Evolutionary conservation across 2,888 invertebrate genomes (phyloP), one percentile per base, ranked within the genome.

Genomic region (Cryptocephalus primarius): DNA sequence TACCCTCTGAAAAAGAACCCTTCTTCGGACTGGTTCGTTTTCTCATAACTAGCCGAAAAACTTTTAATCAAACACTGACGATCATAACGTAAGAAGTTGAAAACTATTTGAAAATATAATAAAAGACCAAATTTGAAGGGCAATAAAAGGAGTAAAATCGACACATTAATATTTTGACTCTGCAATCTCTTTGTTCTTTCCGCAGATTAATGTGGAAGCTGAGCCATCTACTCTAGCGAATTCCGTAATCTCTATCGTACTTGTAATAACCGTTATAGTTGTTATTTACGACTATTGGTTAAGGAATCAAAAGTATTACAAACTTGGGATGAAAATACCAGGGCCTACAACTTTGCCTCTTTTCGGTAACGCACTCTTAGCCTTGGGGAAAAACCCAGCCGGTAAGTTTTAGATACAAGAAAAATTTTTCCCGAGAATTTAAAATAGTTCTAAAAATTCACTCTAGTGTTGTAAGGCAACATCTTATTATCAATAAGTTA

Each of bases 321-420:
- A 55, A 50, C 39, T 62, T 13, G 55, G 53, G 8, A 55, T 56
- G 12, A 51, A 57, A 36, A 52, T 62, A 12, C 62, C 62, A 1
- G 60, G 60, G 39, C 55, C 54, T 8, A 8, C 9, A 8, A 12
- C 55, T 0, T 11, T 57, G 9, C 61, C 62, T 8, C 33, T 62
- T 12, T 10, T 61, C n/a, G 60, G 61, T 8, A 56, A 58, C 46
- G 54, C 55, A 8, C 47, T 52, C 36, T 9, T 52, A 33, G 53
- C 50, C 10, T 9, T 57, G 1, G 55, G 55, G 34, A 32, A 46
- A 22, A 42, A 48, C 9, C 55, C 58, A 32, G 39, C 45, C 45
- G 54, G 57, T 55, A 52, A 49, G 40, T 40, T 12, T 13, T 6
- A 12, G 38, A 36, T 6, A 6, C 6, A 36, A 12, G 6, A 36